Conservation (phyloP, 2,888 invertebrate genomes). For the Teinopalpus imperialis region DNA sequence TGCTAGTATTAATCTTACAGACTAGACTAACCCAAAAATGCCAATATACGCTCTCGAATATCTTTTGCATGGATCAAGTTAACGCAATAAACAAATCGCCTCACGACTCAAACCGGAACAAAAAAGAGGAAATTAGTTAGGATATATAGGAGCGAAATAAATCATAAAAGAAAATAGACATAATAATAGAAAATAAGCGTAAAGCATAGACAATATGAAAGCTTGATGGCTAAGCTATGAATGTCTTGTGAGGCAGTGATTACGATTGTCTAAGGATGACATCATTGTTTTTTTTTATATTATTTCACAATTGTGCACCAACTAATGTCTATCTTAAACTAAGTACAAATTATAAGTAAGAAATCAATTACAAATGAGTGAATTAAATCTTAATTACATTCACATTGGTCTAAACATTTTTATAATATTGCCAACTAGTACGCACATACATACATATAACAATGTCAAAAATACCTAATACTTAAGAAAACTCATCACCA, state of each 20-base stretch:
- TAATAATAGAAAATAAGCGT: slow-evolving; percentile 69
- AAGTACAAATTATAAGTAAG: not conserved
- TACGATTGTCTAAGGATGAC: slow-evolving; percentile 65
- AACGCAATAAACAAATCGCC: slow-evolving; percentile 36
- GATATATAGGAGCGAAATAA: slow-evolving; percentile 59
- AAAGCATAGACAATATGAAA: slow-evolving; percentile 73
- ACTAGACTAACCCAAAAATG: slow-evolving; percentile 27
- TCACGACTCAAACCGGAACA: slow-evolving; percentile 41
- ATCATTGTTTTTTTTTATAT: slow-evolving; percentile 30
- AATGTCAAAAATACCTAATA: too few species aligned
- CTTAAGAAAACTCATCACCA: too few species aligned
- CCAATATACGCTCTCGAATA: slow-evolving; percentile 12
- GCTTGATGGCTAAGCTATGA: slow-evolving; percentile 78
- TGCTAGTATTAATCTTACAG: slow-evolving; percentile 32
- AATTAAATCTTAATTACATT: not conserved
- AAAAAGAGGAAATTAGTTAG: slow-evolving; percentile 51
- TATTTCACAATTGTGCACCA: slow-evolving; percentile 21
- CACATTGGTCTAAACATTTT: too few species aligned
- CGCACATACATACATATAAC: too few species aligned
- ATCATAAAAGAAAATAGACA: slow-evolving; percentile 55
- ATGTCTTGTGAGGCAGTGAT: slow-evolving; percentile 82
- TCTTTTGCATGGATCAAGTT: slow-evolving; percentile 1
- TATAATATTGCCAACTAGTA: too few species aligned
- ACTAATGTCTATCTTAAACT: slow-evolving; percentile 15
- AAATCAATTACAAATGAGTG: not conserved